Evolutionary conservation across 92 coral and sea anemone genomes (phyloP), one percentile per base, ranked within the genome.

Genomic region (Palythoa heliodiscus): DNA sequence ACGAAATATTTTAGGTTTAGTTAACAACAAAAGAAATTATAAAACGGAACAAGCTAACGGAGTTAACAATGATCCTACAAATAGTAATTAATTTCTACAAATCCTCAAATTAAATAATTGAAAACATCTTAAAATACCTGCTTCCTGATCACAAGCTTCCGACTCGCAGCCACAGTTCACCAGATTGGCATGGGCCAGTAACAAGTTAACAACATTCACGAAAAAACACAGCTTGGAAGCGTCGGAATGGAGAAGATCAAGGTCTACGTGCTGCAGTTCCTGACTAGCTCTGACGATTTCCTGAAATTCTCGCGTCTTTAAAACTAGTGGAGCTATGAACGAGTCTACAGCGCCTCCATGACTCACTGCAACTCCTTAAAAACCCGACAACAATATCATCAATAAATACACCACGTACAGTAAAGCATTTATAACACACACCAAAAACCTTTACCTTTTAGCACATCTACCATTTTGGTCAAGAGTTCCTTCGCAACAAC

Each of bases 171-270:
- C 83, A 12, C 96, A 85, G 82, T 95, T 92, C 38, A 92, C 75
- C 48, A 97, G 91, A 25, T 93, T 92, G 23, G 99, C 93, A 78
- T 97, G 98, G 25, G 93, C 94, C 69, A 97, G 87, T 53, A 97
- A 89, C 16, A 95, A 89, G 86, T 97, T 97, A 54, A 97, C 88
- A 7, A 95, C 90, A 88, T 97, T 97, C 64, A 93, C 80, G 74
- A 91, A 97, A 91, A 94, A 97, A 82, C 95, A 91, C 10, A 91
- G 69, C 83, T 97, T 97, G 39, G 90, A 87, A 2, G 91, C 81
- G 63, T 92, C 91, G 38, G 98, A 87, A 85, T 68, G 83, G 3
- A 97, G 91, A 38, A 82, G 88, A 25, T 94, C 92, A 37, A 97
- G 93, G 78, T 97, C 93, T 52, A 97, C 91, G 73, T 70, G 82